phyloP scores from a whole-genome alignment of 2,888 invertebrate species.

The Sminthurinus aureus region DNA sequence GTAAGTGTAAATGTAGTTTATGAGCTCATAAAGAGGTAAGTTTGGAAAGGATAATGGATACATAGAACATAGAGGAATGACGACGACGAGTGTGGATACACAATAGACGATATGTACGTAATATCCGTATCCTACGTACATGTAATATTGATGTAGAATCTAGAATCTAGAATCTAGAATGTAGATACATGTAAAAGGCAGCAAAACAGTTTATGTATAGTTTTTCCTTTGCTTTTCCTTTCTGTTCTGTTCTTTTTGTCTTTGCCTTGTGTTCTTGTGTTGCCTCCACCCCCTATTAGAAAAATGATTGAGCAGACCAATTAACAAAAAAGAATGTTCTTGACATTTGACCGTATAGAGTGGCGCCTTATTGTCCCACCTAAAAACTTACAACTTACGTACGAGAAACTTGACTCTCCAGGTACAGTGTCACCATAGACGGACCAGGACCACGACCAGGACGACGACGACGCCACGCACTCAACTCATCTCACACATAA shows the following conservation, averaged over 20 bases:
- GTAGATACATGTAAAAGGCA: background rate
- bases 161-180: too few species aligned
- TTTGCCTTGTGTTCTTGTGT: conserved; percentile 26
- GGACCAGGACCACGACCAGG: conserved; percentile 5
- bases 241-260: background rate
- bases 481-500: conserved; percentile 11
- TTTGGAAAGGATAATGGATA: conserved; percentile 40
- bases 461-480: conserved; percentile 43
- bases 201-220: background rate
- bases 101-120: too few species aligned
- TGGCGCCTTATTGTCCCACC: conserved; percentile 60
- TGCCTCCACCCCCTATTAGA: conserved; percentile 59
- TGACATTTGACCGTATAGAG: conserved; percentile 59
- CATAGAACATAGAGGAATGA: background rate
- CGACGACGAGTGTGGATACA: background rate
- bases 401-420: conserved; percentile 57
- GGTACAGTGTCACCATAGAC: conserved; percentile 49
- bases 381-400: conserved; percentile 21
- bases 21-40: conserved; percentile 58
- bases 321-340: conserved; percentile 60
- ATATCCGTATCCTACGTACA: too few species aligned
- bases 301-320: conserved; percentile 60
- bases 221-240: background rate
- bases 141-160: too few species aligned
- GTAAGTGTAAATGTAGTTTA: conserved; percentile 59